A percentile compares a stretch with the other conserved stretches of the same genome.
These are phyloP conservation scores for Argyrosomus japonicus DNA, from an alignment of 2,113 vertebrate species.

Conservation along the genomic window DNA sequence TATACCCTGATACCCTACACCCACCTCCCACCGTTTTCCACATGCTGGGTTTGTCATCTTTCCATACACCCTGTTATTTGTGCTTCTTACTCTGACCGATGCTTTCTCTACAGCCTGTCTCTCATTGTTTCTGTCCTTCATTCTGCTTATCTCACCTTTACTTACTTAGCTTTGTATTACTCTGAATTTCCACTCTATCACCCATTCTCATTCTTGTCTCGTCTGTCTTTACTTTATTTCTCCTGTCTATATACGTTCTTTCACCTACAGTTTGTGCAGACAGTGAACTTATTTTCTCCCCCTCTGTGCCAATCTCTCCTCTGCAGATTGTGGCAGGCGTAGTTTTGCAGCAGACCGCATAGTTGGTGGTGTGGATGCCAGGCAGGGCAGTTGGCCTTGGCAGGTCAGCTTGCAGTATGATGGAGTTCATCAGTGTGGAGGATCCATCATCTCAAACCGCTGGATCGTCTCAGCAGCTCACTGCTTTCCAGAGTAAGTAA, in stretches of 20 bases:
- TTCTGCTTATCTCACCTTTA: not conserved
- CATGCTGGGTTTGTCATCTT: conserved; percentile 1
- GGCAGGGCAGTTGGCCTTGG: conserved; percentile 92
- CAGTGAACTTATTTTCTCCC: not conserved
- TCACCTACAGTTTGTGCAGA: not conserved
- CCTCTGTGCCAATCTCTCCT: not conserved
- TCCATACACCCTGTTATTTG: not conserved
- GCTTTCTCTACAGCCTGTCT: not conserved
- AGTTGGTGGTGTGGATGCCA: conserved; percentile 88
- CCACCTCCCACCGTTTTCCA: conserved; percentile 5
- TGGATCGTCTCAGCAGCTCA: conserved; percentile 93
- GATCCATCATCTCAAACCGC: conserved; percentile 89
- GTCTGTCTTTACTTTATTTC: not conserved
- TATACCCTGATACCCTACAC: conserved; percentile 4
- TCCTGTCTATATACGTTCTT: not conserved
- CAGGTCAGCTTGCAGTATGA: conserved; percentile 92
- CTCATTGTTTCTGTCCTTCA: not conserved
- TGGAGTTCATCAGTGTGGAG: conserved; percentile 89
- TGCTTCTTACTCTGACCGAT: not conserved
- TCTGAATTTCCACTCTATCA: not conserved
- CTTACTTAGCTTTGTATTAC: not conserved
- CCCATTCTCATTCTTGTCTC: not conserved
- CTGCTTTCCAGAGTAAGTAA: conserved; percentile 91
- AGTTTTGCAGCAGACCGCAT: conserved; percentile 90
- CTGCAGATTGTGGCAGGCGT: conserved; percentile 88